A percentile compares a stretch with the other conserved stretches of the same genome.
phyloP scores from a whole-genome alignment of 1,140 invertebrate species.

The Gryon sp. region DNA sequence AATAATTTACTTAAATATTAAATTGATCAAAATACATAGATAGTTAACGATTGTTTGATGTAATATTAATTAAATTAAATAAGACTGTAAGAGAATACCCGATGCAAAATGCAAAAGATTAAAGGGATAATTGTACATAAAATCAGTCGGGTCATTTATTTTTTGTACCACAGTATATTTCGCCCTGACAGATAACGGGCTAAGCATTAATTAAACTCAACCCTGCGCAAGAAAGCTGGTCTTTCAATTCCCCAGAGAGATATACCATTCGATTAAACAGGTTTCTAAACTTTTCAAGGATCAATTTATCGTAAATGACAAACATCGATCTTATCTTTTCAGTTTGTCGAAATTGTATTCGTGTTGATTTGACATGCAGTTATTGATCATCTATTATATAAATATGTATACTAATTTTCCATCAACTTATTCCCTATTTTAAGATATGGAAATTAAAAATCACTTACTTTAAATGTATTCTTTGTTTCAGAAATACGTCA shows the following conservation, averaged over 20 bases:
- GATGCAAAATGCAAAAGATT: constrained; percentile 2
- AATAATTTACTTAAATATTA: no score
- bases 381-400: constrained; percentile 8
- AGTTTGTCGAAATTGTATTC: not conserved
- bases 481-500: constrained; percentile 81
- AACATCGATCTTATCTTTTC: constrained; percentile 17
- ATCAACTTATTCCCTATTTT: not conserved
- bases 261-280: constrained; percentile 47
- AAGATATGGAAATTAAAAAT: not conserved
- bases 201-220: constrained; percentile 41
- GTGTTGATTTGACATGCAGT: not conserved
- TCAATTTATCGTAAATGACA: constrained; percentile 42
- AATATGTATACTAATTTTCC: not conserved
- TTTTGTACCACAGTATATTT: constrained; percentile 38
- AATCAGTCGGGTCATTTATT: constrained; percentile 37
- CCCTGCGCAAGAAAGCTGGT: constrained; percentile 3
- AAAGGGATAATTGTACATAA: constrained; percentile 37
- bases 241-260: constrained; percentile 26
- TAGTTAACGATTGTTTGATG: no score
- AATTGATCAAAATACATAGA: no score
- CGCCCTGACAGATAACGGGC: constrained; percentile 23
- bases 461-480: constrained; percentile 37
- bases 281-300: constrained; percentile 25
- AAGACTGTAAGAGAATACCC: not conserved
- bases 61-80: not conserved